Evolutionary conservation across 2,113 vertebrate species (phyloP), one percentile per base, ranked within the genome.

Genomic region (Phalacrocorax pelagicus): DNA sequence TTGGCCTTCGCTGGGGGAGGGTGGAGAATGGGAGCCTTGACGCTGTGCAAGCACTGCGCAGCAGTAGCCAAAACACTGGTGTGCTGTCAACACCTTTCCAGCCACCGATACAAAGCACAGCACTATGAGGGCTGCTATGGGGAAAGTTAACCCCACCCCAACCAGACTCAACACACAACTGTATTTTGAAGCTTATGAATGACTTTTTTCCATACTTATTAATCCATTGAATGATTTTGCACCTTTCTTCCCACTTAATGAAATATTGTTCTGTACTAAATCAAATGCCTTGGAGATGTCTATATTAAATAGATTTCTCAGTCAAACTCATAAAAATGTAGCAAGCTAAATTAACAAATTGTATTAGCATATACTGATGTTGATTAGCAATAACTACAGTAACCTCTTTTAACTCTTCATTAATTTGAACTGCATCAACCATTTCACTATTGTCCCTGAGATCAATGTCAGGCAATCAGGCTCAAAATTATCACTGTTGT

Each of bases 361-460:
- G 59, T 88, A 59, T 88, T 82, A 82, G 29, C 49, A 80, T 88
- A 81, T 62, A 71, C 36, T 58, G 49, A n/a, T 2, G 3, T 22
- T 82, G 66, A 89, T 32, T 85, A 19, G 32, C 38, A 91, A 85
- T 69, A 94, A 94, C 59, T 92, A 91, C 91, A 74, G 34, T 22
- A 89, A 65, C 16, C 21, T 86, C 66, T 92, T 92, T 85, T 90
- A 96, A 82, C 24, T 84, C 66, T 94, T 91, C 78, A 79, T 91
- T 92, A 85, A 85, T 87, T 84, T 75, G 65, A 95, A 89, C 27
- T 65, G 27, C 42, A 63, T 88, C 57, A 85, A 79, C 16, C 10
- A 69, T 82, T 92, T 75, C 70, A 65, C 21, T 79, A 17, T 22
- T 85, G 38, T 63, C 61, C 36, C 55, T 5, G 0, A 91, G 23